Conservation (phyloP, 2,797 vertebrate genomes). For the Acanthurus tractus region DNA sequence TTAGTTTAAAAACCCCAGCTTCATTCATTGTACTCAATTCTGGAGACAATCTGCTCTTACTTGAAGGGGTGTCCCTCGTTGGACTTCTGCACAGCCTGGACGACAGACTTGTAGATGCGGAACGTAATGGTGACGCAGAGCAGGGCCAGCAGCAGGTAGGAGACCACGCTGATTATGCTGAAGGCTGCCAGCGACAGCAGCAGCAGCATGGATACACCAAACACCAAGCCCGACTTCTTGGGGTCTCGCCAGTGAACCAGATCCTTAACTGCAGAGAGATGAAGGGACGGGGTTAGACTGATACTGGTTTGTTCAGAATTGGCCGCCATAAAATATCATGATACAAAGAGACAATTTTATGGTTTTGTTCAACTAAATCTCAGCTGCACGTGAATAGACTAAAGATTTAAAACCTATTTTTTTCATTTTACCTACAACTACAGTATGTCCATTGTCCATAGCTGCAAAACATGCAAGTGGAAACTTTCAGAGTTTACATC, state of each 20-base stretch:
- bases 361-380: no score
- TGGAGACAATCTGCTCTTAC: conserved; percentile 73
- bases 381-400: no score
- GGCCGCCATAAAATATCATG: no score
- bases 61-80: conserved; percentile 94
- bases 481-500: no score
- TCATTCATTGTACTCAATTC: neutral
- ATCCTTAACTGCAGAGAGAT: conserved; percentile 85
- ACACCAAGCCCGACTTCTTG: conserved; percentile 92
- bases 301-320: neutral
- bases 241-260: conserved; percentile 94
- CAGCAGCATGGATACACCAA: conserved; percentile 89
- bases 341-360: no score
- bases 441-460: no score
- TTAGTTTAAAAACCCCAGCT: neutral
- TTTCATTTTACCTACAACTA: no score
- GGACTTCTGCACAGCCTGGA: conserved; percentile 95
- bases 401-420: no score
- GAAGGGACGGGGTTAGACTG: neutral
- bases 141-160: conserved; percentile 93
- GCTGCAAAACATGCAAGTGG: no score
- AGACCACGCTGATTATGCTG: conserved; percentile 93
- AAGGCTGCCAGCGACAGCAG: conserved; percentile 94
- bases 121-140: conserved; percentile 95
- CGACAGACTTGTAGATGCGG: conserved; percentile 94